Conservation (phyloP, 1,140 invertebrate genomes). For the Latrodectus geometricus region DNA sequence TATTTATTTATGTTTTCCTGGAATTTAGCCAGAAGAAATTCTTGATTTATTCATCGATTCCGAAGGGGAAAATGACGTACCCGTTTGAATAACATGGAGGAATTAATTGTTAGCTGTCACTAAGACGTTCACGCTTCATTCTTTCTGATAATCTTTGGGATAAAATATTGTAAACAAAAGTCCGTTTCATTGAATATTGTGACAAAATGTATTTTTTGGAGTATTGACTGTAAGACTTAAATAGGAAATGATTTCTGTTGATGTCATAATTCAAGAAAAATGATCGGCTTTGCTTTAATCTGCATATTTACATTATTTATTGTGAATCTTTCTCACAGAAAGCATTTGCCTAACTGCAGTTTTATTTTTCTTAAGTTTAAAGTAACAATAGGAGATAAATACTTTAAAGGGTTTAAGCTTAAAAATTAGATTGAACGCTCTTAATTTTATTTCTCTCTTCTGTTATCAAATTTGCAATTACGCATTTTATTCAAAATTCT, state of each 20-base stretch:
- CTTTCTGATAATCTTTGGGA: constrained; percentile 37
- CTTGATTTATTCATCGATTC: constrained; percentile 61
- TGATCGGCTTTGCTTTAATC: background rate
- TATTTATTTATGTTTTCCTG: constrained; percentile 37
- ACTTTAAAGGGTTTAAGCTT: too few relatives aligned
- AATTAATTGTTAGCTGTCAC: constrained; percentile 53
- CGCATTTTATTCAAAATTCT: too few relatives aligned
- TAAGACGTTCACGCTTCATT: constrained; percentile 49
- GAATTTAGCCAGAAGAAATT: constrained; percentile 32
- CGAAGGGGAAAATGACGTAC: constrained; percentile 12
- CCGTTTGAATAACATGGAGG: background rate
- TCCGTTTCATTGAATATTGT: background rate
- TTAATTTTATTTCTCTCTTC: too few relatives aligned
- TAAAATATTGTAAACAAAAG: constrained; percentile 57
- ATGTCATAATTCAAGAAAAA: background rate
- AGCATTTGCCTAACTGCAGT: too few relatives aligned
- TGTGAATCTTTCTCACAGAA: too few relatives aligned
- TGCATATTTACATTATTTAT: background rate
- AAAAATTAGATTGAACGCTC: too few relatives aligned
- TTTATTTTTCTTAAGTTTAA: too few relatives aligned
- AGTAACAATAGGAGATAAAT: too few relatives aligned
- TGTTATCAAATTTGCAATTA: too few relatives aligned
- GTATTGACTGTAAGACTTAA: background rate
- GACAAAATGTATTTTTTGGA: background rate
- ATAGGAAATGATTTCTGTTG: background rate